These are phyloP conservation scores for Mythimna impura DNA, from an alignment of 2,888 invertebrate species.

Conservation along the genomic window DNA sequence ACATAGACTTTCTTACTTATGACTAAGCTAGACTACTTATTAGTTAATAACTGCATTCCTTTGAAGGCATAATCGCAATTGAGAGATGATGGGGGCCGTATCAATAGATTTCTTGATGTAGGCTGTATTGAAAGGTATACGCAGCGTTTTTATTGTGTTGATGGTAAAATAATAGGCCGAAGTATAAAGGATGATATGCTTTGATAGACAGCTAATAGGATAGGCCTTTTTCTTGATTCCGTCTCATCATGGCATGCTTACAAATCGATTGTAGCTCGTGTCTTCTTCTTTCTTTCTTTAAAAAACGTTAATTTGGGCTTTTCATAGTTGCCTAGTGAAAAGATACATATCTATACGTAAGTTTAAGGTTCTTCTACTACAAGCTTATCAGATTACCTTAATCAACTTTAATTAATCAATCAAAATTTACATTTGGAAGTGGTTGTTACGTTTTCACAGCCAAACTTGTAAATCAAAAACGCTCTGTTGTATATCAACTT, in stretches of 20 bases:
- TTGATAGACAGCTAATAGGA: conserved; percentile 37
- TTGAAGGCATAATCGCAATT: conserved; percentile 33
- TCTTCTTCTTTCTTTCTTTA: too few species aligned
- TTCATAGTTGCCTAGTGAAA: conserved; percentile 5
- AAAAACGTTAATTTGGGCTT: background rate
- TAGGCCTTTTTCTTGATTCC: conserved; percentile 4
- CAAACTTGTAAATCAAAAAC: conserved; percentile 32
- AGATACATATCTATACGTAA: background rate
- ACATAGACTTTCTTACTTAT: conserved; percentile 49
- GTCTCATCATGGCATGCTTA: conserved; percentile 9
- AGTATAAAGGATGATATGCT: conserved; percentile 18
- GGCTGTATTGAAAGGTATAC: conserved; percentile 26
- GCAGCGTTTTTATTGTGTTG: conserved; percentile 33
- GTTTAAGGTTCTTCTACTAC: conserved; percentile 7
- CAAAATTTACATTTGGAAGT: conserved; percentile 48
- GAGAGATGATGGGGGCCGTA: conserved; percentile 42
- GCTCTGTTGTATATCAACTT: conserved; percentile 37
- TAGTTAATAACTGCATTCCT: conserved; percentile 56
- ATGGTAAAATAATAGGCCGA: conserved; percentile 34
- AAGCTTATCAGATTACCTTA: conserved; percentile 41
- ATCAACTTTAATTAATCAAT: conserved; percentile 45
- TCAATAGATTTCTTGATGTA: conserved; percentile 38
- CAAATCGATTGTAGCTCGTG: background rate
- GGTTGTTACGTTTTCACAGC: conserved; percentile 34
- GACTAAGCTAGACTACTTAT: conserved; percentile 39